Evolutionary conservation across 2,888 invertebrate genomes (phyloP), one percentile per base, ranked within the genome.

Genomic region (Lasioglossum zephyrum): DNA sequence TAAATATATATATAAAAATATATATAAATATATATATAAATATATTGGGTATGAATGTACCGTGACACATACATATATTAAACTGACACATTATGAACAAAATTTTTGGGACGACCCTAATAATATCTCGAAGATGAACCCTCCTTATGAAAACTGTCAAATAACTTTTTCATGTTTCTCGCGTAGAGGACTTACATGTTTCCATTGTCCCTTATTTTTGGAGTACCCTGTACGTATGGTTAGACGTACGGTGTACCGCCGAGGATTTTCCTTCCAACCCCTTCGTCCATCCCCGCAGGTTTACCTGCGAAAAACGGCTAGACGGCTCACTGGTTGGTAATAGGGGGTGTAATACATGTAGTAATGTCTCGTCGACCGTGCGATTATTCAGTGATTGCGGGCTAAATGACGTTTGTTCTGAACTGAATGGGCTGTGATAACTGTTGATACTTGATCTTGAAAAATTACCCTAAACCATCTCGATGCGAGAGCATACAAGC

Each of bases 221-320:
- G 6, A 8, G 6, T 63, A 16, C 6, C 16, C 63, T 69, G 70
- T 77, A 77, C 69, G 69, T 73, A 49, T 41, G 76, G 76, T 75
- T 72, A 72, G 73, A 81, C 41, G 69, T 81, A 47, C 77, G 60
- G 57, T 73, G 39, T 70, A 53, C 63, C 53, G 22, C 31, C 49
- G 77, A 73, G 74, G 26, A 82, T 85, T 82, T 85, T 69, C 66
- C 66, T 18, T 9, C 36, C 66, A 31, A 36, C 66, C 36, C 22
- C 66, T 4, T 16, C 63, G 18, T 39, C 57, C 76, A 80, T 74
- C 81, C 77, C 75, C 79, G 53, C 26, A 11, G 36, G 66, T 36
- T 66, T 47, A 72, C 66, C 26, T 18, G 3, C 18, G 16, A 44
- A 41, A 11, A 77, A 72, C 74, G 74, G 60, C 49, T 74, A 57